A percentile compares a stretch with the other conserved stretches of the same genome.
These are phyloP conservation scores for Chaunax sp. DNA, from an alignment of 2,797 vertebrate genomes.

Conservation along the genomic window DNA sequence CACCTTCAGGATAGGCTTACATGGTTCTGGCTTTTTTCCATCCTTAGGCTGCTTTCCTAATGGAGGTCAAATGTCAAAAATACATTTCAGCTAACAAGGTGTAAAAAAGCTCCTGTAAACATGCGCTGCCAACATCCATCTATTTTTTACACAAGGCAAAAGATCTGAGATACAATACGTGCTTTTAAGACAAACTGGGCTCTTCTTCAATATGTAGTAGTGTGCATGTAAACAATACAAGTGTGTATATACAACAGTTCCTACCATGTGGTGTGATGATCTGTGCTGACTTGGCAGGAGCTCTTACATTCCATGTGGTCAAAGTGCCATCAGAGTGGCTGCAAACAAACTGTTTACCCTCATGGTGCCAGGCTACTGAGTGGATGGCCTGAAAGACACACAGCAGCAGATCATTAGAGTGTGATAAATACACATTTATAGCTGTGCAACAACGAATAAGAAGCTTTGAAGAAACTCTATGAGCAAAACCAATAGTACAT, in stretches of 20 bases:
- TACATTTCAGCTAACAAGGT: background rate
- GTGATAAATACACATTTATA: constrained; percentile 5
- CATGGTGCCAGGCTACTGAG: constrained; percentile 98
- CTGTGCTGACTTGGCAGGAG: constrained; percentile 90
- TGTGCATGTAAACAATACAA: background rate
- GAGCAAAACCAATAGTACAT: background rate
- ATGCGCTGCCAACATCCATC: background rate
- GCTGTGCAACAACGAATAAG: constrained; percentile 1
- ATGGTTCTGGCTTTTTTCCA: constrained; percentile 98
- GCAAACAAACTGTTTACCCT: constrained; percentile 98
- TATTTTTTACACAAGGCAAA: no score
- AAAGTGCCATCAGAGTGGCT: constrained; percentile 98
- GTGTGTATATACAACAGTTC: constrained; percentile 48
- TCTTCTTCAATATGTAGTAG: no score
- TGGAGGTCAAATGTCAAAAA: constrained; percentile 51
- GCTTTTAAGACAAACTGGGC: no score
- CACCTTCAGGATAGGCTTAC: constrained; percentile 98
- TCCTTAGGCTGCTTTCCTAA: constrained; percentile 98
- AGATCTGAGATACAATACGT: no score
- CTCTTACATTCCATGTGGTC: constrained; percentile 96
- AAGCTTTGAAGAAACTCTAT: background rate
- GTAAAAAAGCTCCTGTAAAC: background rate
- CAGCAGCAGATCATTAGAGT: constrained; percentile 1
- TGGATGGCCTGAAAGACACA: constrained; percentile 89
- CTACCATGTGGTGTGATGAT: constrained; percentile 98